Conservation (phyloP, 2,888 invertebrate genomes). For the Galerucella calmariensis region DNA sequence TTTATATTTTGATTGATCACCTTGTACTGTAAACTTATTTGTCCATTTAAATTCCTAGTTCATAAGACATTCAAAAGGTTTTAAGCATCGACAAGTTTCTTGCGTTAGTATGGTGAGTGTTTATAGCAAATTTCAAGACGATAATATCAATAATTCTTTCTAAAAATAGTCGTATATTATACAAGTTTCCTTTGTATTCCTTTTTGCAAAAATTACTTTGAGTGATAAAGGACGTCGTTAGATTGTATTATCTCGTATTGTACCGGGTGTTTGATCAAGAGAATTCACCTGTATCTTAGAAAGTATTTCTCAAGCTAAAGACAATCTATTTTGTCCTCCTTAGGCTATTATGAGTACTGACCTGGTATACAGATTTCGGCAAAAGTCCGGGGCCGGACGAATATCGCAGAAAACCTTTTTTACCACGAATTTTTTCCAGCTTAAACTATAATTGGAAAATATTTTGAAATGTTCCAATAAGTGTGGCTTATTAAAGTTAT, state of each 20-base stretch:
- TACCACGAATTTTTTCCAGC: too few species aligned
- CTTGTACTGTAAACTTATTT: background rate
- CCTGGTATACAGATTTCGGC: too few species aligned
- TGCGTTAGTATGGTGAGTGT: conserved; percentile 32
- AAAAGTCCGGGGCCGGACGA: too few species aligned
- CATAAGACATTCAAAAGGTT: conserved; percentile 8
- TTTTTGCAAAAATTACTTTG: conserved; percentile 33
- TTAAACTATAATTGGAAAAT: too few species aligned
- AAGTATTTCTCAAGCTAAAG: too few species aligned
- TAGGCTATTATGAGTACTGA: too few species aligned
- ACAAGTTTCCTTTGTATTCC: conserved; percentile 35
- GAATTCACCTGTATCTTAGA: too few species aligned
- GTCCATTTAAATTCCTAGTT: background rate
- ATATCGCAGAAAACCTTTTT: too few species aligned
- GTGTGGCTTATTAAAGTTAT: too few species aligned
- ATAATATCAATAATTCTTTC: conserved; percentile 41
- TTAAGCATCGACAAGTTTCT: conserved; percentile 21
- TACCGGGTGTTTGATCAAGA: too few species aligned
- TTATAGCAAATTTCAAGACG: conserved; percentile 33
- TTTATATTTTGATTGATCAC: background rate
- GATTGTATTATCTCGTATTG: conserved; percentile 14
- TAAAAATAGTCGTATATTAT: conserved; percentile 35
- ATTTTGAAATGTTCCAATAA: too few species aligned
- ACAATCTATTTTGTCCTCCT: too few species aligned
- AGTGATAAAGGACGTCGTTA: conserved; percentile 33